phyloP scores from a whole-genome alignment of 2,888 invertebrate species.

The Dendrolimus pini region DNA sequence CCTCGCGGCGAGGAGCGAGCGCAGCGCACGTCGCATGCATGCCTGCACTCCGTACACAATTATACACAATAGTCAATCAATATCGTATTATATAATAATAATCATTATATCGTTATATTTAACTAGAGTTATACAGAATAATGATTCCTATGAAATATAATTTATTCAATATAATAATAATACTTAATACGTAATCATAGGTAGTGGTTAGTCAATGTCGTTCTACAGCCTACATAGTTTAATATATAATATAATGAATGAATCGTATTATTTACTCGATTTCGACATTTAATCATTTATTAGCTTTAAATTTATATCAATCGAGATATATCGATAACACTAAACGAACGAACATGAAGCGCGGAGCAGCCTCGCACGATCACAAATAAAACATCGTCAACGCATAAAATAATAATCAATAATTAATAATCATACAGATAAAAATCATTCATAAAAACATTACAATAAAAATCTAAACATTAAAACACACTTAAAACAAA shows the following conservation, averaged over 20 bases:
- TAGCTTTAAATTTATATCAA: constrained; percentile 62
- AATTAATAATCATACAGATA: constrained; percentile 76
- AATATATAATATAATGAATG: constrained; percentile 64
- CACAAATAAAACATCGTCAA: constrained; percentile 75
- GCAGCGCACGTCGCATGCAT: neutral
- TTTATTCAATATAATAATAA: constrained; percentile 75
- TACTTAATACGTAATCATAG: constrained; percentile 76
- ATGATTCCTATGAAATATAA: constrained; percentile 78
- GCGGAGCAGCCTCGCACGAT: constrained; percentile 65
- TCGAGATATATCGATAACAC: constrained; percentile 61
- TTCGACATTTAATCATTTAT: constrained; percentile 61
- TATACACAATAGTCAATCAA: constrained; percentile 33
- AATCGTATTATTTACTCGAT: constrained; percentile 62
- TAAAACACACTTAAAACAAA: constrained; percentile 77
- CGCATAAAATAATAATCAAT: constrained; percentile 77
- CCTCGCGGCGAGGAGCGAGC: neutral
- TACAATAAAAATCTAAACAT: constrained; percentile 78
- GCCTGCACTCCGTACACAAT: constrained; percentile 40
- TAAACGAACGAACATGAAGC: constrained; percentile 52
- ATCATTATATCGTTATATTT: constrained; percentile 69
- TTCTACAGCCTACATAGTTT: constrained; percentile 73
- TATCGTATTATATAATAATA: constrained; percentile 47
- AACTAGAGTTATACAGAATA: constrained; percentile 78
- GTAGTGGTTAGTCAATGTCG: constrained; percentile 75
- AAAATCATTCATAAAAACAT: constrained; percentile 78